phyloP scores from a whole-genome alignment of 1,140 invertebrate genomes.

The Heliconius hewitsoni region DNA sequence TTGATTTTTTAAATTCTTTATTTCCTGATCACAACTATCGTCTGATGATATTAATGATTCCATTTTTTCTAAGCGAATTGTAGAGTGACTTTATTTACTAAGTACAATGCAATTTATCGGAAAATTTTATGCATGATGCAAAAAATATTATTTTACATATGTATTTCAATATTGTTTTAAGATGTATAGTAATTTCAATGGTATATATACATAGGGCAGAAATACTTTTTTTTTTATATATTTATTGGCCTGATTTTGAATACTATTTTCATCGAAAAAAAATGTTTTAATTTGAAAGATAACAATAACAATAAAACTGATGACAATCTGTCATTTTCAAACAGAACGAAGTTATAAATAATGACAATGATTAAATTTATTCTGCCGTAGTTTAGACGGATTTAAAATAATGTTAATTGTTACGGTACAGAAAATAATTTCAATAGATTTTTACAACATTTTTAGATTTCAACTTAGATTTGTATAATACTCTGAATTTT shows the following conservation, averaged over 20 bases:
- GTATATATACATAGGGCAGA: background rate
- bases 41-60: conserved; percentile 42
- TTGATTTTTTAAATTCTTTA: conserved; percentile 39
- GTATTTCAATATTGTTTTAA: background rate
- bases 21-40: conserved; percentile 38
- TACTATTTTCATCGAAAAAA: background rate
- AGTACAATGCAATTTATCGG: background rate
- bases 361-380: background rate
- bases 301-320: background rate
- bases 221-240: background rate
- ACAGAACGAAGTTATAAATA: background rate
- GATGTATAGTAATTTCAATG: background rate
- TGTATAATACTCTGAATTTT: no score
- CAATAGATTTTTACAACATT: no score
- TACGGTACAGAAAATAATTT: no score
- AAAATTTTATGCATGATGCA: background rate
- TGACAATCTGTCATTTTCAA: conserved; percentile 3
- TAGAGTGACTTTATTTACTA: background rate
- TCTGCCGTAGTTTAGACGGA: background rate
- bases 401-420: no score
- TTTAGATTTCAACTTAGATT: no score
- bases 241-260: no score
- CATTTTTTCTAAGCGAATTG: conserved; percentile 14
- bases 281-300: conserved; percentile 5
- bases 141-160: no score